phyloP scores from a whole-genome alignment of 1,140 invertebrate species.

The Danaus melanippus region DNA sequence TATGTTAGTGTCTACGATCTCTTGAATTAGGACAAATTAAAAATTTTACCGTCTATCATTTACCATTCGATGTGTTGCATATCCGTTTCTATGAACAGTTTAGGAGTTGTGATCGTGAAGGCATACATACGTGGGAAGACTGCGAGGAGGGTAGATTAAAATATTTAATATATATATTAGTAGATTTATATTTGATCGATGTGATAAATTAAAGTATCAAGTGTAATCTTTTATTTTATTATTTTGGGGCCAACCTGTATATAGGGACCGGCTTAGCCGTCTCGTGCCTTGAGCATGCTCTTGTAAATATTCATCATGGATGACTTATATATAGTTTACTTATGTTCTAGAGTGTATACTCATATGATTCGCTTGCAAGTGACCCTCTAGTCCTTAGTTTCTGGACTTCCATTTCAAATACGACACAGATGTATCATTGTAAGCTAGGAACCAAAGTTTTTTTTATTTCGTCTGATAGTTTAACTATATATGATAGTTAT shows the following conservation, averaged over 20 bases:
- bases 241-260: conserved; percentile 56
- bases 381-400: conserved; percentile 26
- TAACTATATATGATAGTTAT: conserved; percentile 43
- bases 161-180: too few species aligned
- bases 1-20: too few species aligned
- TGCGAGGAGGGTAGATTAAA: too few species aligned
- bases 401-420: conserved; percentile 11
- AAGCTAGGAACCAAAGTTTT: conserved; percentile 68
- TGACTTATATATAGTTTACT: conserved; percentile 43
- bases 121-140: too few species aligned
- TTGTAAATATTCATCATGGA: conserved; percentile 61
- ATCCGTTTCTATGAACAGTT: too few species aligned
- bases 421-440: conserved; percentile 23
- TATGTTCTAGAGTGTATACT: conserved; percentile 28
- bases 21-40: too few species aligned
- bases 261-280: conserved; percentile 20
- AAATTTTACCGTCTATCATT: too few species aligned
- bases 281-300: conserved; percentile 46
- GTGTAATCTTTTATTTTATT: conserved; percentile 15
- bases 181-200: too few species aligned
- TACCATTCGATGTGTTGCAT: too few species aligned
- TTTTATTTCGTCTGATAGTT: conserved; percentile 55
- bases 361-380: conserved; percentile 19
- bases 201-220: too few species aligned
- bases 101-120: too few species aligned